Conservation (phyloP, 2,113 vertebrate species). For the Solea senegalensis region DNA sequence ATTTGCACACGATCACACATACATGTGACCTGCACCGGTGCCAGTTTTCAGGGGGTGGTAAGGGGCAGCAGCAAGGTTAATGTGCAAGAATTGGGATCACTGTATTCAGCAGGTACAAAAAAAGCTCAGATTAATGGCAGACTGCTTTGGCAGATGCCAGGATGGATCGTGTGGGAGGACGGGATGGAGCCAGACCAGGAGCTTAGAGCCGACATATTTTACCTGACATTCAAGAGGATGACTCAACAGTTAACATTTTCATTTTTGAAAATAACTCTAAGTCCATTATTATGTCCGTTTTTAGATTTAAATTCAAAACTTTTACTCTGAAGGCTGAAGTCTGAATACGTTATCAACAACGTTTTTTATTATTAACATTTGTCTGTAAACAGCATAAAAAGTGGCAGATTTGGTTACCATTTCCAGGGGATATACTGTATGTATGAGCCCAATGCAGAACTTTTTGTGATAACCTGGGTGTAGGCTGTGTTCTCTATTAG, state of each 20-base stretch:
- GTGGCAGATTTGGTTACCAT: too few relatives aligned
- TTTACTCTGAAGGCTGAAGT: too few relatives aligned
- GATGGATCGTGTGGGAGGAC: constrained; percentile 44
- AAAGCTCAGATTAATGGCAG: constrained; percentile 76
- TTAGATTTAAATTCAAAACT: too few relatives aligned
- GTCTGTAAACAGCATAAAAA: too few relatives aligned
- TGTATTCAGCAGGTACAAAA: constrained; percentile 50
- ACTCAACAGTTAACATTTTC: neutral
- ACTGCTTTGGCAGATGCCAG: constrained; percentile 72
- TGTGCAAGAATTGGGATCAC: constrained; percentile 37
- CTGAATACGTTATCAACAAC: too few relatives aligned
- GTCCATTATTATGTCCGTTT: too few relatives aligned
- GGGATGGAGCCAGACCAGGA: constrained; percentile 34
- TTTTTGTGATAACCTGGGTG: too few relatives aligned
- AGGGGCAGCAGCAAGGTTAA: constrained; percentile 67
- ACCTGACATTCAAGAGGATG: constrained; percentile 11
- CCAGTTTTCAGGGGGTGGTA: constrained; percentile 53
- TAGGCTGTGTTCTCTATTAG: too few relatives aligned
- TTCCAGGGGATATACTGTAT: too few relatives aligned
- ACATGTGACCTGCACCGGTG: constrained; percentile 34
- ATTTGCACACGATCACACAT: constrained; percentile 8
- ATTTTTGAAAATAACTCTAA: neutral
- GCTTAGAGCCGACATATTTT: constrained; percentile 20
- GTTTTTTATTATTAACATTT: too few relatives aligned
- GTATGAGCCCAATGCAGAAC: too few relatives aligned